Conservation (phyloP, 2,113 vertebrate species). For the Sapajus apella region DNA sequence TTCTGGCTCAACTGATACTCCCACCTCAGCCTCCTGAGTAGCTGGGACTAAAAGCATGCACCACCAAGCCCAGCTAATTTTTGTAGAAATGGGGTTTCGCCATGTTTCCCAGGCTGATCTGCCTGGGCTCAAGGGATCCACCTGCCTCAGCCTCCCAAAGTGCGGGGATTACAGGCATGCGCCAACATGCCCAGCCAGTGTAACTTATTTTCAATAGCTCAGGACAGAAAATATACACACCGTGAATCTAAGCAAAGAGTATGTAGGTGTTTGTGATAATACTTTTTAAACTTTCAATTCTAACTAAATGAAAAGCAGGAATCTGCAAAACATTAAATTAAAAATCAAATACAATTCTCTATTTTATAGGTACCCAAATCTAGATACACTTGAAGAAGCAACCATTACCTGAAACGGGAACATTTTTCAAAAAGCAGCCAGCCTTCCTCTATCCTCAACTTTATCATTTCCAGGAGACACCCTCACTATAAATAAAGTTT, state of each 20-base stretch:
- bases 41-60: too few species aligned
- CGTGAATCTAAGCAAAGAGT: neutral
- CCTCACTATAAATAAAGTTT: slow-evolving; percentile 73
- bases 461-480: slow-evolving; percentile 73
- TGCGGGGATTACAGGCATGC: too few species aligned
- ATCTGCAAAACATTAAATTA: slow-evolving; percentile 12
- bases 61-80: too few species aligned
- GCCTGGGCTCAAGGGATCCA: too few species aligned
- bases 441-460: neutral
- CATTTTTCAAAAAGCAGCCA: slow-evolving; percentile 7
- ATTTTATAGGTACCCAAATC: neutral
- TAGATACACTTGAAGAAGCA: neutral
- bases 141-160: too few species aligned
- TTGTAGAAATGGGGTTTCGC: too few species aligned
- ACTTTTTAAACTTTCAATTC: slow-evolving; percentile 26
- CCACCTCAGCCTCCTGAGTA: too few species aligned
- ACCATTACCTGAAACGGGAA: neutral
- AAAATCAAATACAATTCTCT: slow-evolving; percentile 29
- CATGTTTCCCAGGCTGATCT: too few species aligned
- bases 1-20: too few species aligned
- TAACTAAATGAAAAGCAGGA: slow-evolving; percentile 34
- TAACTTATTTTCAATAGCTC: slow-evolving; percentile 17
- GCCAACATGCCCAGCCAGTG: too few species aligned
- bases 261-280: neutral
- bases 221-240: neutral